A percentile compares a stretch with the other conserved stretches of the same genome.
Evolutionary conservation across 2,113 vertebrate genomes (phyloP).

Genomic region (Pachypanchax playfairii): DNA sequence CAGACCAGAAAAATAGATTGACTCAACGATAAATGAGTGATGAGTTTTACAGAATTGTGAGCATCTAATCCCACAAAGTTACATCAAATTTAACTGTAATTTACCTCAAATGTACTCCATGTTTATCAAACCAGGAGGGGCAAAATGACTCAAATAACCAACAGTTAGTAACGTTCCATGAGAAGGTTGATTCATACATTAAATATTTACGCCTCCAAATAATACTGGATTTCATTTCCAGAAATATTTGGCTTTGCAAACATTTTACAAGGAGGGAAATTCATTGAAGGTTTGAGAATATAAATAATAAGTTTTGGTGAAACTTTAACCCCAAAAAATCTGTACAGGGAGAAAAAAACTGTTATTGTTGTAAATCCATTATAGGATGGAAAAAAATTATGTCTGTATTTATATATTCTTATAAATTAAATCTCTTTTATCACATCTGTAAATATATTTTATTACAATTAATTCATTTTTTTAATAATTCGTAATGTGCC

Average conservation of each 20-base stretch:
- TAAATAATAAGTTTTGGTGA: too few species aligned
- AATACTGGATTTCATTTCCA: conserved; percentile 2
- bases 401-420: too few species aligned
- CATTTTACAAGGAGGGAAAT: conserved; percentile 8
- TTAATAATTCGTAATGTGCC: not conserved
- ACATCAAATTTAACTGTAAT: not conserved
- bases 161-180: conserved; percentile 10
- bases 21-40: too few species aligned
- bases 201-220: not conserved
- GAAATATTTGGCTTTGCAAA: conserved; percentile 18
- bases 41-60: too few species aligned
- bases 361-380: not conserved
- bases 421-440: not conserved
- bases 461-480: not conserved
- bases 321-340: too few species aligned
- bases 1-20: not conserved
- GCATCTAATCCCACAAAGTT: too few species aligned
- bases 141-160: conserved; percentile 12
- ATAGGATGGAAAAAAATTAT: not conserved
- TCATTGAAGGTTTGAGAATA: not conserved
- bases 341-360: not conserved
- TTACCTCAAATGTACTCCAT: not conserved
- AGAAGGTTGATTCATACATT: not conserved
- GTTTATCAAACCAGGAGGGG: not conserved
- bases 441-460: conserved; percentile 3